Base-by-base conservation (phyloP, 2,888 invertebrate genomes). In the Protophormia terraenovae region DNA sequence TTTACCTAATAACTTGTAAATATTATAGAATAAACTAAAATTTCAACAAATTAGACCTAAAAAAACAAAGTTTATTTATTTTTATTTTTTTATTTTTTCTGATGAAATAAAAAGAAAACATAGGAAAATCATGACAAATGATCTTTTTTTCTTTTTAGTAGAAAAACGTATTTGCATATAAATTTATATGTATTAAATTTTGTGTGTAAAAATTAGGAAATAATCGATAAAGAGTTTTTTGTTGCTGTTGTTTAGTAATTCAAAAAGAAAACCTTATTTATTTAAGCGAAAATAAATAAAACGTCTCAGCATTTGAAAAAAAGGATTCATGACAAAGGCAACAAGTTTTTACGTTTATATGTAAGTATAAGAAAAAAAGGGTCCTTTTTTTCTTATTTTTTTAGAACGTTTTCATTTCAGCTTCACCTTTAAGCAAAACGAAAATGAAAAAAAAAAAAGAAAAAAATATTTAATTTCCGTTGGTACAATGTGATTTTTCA, bases 401-500 rank as follows among this genome's bases (percentile, higher is more conserved):
- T 60, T 55, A 76, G 29, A 55, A 27, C 45, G 32, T 27, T 53
- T 71, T n/a, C 22, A 53, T 32, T 67, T 50, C 32, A 41, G 41
- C 29, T 62, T 16, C 55, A 53, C 55, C 55, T 75, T 47, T 50
- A 50, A 53, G 32, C 53, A 38, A 32, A 69, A 53, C 27, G 27
- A 53, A 22, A n/a, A n/a, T 1, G 16, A 38, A 38, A 1, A 19
- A 41, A 60, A 60, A 29, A 53, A 29, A 12, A 66, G 12, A 50
- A 29, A 53, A 55, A 66, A 64, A 55, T 75, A 67, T 67, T 75
- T 62, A 81, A 83, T 83, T 83, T 83, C 83, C 77, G 77, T 71
- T 77, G 66, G 16, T 38, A 35, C 55, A 77, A 77, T 69, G 47
- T 72, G 77, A 72, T 72, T 77, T 72, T 55, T 58, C 47, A 64